Evolutionary conservation across 2,797 vertebrate genomes (phyloP), one percentile per base, ranked within the genome.

Genomic region (Pipistrellus pygmaeus): DNA sequence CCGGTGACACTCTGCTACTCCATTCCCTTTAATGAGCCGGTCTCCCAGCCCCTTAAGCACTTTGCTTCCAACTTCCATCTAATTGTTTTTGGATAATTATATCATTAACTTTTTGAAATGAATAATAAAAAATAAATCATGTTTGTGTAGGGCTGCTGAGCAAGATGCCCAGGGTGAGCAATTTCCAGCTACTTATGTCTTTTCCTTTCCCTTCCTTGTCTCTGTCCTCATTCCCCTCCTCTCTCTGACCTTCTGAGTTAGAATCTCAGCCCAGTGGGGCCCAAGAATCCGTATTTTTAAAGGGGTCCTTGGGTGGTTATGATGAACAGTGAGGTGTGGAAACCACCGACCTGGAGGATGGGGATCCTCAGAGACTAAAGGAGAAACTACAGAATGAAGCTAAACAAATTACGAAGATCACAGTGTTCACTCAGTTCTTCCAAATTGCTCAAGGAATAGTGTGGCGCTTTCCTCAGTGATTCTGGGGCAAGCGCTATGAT

Each of bases 41-140:
- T 81, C 76, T 90, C 66, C 64, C 5, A 30, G 77, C 14, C 82
- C 90, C 75, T 90, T 78, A 90, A 78, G 87, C 71, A 80, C 57
- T 92, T 88, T n/a, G 57, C 66, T 95, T 96, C 60, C 17, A 76
- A 55, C 32, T 75, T 88, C 53, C 23, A 44, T 96, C 85, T 95
- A 94, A 96, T 94, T 97, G 85, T 86, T 90, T 94, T 85, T 76
- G 85, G 88, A 88, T 96, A 96, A 95, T 95, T 94, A 80, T 92
- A 90, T 90, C 95, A 90, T 96, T 92, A 95, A 94, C 78, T 96
- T 85, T 95, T 96, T 88, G 85, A 85, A 94, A 94, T 90, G 93
- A 96, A 86, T 84, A 93, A 95, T 94, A 95, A 95, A 92, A 90
- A 88, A 88, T 90, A 95, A 95, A 96, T 93, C 93, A 90, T 55